Percentiles rank a stretch among this genome's conserved stretches.
phyloP scores from a whole-genome alignment of 2,888 invertebrate species.

The Luperina testacea region DNA sequence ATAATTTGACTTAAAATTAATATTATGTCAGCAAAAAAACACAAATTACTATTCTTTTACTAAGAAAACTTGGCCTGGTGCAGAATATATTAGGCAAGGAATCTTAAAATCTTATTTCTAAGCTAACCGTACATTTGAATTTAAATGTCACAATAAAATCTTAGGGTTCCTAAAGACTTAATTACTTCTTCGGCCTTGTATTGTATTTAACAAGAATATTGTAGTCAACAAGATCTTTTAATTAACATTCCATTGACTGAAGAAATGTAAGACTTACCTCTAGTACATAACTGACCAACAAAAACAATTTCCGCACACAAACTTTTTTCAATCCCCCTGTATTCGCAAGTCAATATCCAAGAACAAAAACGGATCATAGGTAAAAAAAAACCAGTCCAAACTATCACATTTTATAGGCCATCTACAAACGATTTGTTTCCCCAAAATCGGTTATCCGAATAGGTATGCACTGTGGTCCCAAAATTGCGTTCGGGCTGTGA shows the following conservation, averaged over 20 bases:
- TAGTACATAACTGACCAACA: background rate
- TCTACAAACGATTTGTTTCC: slow-evolving; percentile 39
- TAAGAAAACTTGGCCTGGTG: background rate
- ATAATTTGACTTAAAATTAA: background rate
- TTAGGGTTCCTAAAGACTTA: background rate
- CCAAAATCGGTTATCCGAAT: slow-evolving; percentile 59
- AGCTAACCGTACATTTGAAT: background rate
- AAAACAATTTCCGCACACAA: slow-evolving; percentile 17
- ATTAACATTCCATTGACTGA: background rate
- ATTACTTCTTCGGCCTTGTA: background rate
- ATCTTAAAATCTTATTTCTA: background rate
- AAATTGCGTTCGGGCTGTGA: slow-evolving; percentile 71
- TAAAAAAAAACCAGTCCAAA: slow-evolving; percentile 17
- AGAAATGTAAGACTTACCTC: background rate
- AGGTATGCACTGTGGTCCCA: slow-evolving; percentile 51
- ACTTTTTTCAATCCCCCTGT: slow-evolving; percentile 3
- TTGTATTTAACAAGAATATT: background rate
- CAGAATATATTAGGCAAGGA: background rate
- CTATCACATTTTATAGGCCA: slow-evolving; percentile 41
- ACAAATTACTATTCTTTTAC: background rate
- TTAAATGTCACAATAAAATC: background rate
- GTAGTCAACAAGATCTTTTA: background rate
- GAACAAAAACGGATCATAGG: slow-evolving; percentile 39
- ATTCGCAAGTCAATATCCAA: slow-evolving; percentile 33
- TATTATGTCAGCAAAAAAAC: no score